Percentiles rank a stretch among this genome's conserved stretches.
Evolutionary conservation across 2,113 vertebrate species (phyloP).

Genomic region (Spermophilus dauricus): DNA sequence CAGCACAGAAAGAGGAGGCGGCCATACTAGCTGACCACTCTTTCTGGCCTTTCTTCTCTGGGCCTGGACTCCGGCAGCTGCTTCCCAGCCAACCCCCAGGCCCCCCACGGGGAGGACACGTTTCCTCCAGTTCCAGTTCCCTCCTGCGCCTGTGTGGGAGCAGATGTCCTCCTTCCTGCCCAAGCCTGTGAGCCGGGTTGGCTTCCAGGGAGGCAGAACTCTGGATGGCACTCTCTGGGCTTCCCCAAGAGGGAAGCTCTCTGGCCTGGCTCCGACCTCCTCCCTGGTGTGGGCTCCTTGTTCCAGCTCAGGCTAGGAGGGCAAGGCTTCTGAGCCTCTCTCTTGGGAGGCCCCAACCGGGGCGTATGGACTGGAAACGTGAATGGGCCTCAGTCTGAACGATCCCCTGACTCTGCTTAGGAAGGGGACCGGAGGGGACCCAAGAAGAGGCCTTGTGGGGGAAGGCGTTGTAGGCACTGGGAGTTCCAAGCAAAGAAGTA

Average conservation of each 20-base stretch:
- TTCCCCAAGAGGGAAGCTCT: conserved; percentile 64
- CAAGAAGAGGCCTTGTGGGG: background rate
- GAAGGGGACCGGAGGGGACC: background rate
- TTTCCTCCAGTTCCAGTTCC: conserved; percentile 3
- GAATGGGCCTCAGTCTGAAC: background rate
- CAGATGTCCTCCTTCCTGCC: conserved; percentile 79
- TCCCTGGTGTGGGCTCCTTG: background rate
- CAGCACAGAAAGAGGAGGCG: background rate
- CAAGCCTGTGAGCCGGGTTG: background rate
- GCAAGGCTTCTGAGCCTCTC: background rate
- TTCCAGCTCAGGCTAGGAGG: background rate
- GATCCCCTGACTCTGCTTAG: background rate
- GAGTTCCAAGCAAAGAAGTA: background rate
- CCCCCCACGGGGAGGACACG: background rate
- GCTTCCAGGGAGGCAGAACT: conserved; percentile 52
- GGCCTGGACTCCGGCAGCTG: background rate
- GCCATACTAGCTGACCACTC: background rate
- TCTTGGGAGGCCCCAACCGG: background rate
- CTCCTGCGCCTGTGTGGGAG: conserved; percentile 24
- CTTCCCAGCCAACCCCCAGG: background rate
- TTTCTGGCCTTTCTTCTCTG: background rate
- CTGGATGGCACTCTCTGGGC: conserved; percentile 67
- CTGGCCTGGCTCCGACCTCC: background rate
- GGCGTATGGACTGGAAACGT: background rate
- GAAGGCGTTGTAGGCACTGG: background rate